Evolutionary conservation across 2,113 vertebrate genomes (phyloP).

Genomic region (Aspiorhynchus laticeps): DNA sequence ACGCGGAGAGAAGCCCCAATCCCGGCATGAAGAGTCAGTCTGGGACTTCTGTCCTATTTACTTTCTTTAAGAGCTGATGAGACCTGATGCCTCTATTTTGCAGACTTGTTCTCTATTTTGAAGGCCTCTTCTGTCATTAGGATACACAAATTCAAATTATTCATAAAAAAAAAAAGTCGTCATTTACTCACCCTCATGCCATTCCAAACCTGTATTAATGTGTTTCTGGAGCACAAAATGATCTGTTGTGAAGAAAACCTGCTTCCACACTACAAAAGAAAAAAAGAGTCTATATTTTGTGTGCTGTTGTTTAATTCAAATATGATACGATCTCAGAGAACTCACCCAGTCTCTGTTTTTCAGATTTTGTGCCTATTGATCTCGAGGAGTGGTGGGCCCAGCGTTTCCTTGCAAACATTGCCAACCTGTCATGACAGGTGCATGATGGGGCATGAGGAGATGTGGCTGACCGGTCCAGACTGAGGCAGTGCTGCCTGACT

Average conservation of each 20-base stretch:
- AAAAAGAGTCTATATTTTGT: neutral
- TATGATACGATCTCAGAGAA: neutral
- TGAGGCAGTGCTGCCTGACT: constrained; percentile 34
- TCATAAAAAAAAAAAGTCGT: neutral
- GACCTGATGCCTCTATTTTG: neutral
- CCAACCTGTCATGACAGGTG: constrained; percentile 82
- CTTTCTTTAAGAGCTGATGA: no score
- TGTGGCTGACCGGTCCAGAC: constrained; percentile 19
- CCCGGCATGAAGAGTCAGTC: constrained; percentile 85
- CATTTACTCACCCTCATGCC: neutral
- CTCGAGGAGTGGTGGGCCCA: constrained; percentile 98
- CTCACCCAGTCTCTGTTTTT: neutral
- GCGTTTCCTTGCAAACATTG: constrained; percentile 92
- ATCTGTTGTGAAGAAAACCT: neutral
- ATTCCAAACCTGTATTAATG: neutral
- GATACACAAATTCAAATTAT: neutral
- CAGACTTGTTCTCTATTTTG: neutral
- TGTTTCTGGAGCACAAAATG: neutral
- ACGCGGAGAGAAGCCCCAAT: constrained; percentile 85
- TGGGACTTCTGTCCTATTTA: neutral
- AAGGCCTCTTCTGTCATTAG: neutral
- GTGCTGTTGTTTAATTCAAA: neutral
- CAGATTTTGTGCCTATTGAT: constrained; percentile 96
- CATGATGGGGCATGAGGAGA: constrained; percentile 28
- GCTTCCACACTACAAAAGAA: neutral